These are phyloP conservation scores for Nyctereutes procyonoides DNA, from an alignment of 2,113 vertebrate genomes.

Conservation along the genomic window DNA sequence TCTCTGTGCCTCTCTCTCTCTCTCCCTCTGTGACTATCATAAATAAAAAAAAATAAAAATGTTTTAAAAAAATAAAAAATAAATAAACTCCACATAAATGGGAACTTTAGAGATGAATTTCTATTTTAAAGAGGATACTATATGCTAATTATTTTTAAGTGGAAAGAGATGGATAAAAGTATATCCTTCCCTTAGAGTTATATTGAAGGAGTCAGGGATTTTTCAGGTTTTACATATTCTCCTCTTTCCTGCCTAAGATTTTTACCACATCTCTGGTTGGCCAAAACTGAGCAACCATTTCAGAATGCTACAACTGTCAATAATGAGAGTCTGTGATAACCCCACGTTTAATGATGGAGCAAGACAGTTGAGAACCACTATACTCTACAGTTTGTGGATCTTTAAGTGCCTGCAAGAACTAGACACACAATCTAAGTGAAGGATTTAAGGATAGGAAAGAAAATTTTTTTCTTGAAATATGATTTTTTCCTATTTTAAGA, in stretches of 20 bases:
- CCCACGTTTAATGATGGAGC: neutral
- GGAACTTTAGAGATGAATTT: neutral
- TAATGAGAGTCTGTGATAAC: neutral
- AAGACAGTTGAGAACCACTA: neutral
- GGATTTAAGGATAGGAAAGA: accelerated
- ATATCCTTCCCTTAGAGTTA: neutral
- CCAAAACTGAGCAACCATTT: neutral
- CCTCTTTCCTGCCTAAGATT: neutral
- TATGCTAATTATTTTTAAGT: neutral
- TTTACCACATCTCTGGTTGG: neutral
- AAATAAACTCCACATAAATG: conserved; percentile 11
- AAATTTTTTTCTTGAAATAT: neutral
- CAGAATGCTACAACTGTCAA: neutral
- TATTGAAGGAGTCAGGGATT: neutral
- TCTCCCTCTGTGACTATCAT: too few species aligned
- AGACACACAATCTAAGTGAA: neutral
- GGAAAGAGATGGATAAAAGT: neutral
- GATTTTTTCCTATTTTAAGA: neutral
- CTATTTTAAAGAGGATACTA: neutral
- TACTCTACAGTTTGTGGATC: accelerated
- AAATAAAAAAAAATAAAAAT: too few species aligned
- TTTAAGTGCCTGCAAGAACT: neutral
- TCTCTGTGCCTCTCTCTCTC: too few species aligned
- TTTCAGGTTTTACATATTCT: neutral
- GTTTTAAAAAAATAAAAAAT: too few species aligned